Percentiles rank a stretch among this genome's conserved stretches.
phyloP scores from a whole-genome alignment of 2,797 vertebrate genomes.

The Amazona finschi region DNA sequence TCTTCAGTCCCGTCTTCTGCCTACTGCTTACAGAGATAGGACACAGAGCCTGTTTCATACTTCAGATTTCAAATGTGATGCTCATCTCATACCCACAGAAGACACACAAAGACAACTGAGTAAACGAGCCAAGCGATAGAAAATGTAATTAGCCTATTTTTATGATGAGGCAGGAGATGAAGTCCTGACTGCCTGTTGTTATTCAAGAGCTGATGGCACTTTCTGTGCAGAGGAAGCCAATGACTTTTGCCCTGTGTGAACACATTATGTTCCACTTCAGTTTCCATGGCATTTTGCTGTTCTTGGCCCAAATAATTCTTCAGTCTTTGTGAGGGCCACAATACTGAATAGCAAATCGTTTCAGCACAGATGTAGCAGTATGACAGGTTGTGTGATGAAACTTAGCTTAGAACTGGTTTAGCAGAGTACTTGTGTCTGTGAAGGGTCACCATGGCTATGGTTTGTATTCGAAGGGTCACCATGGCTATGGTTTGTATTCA shows the following conservation, averaged over 20 bases:
- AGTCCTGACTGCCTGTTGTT: background rate
- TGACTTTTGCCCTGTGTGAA: slow-evolving; percentile 1
- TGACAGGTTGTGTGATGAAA: background rate
- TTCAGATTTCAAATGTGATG: background rate
- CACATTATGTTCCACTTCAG: background rate
- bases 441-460: background rate
- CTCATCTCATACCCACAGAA: background rate
- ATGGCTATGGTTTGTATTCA: background rate
- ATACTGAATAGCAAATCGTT: background rate
- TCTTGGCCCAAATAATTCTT: slow-evolving; percentile 22
- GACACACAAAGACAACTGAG: background rate
- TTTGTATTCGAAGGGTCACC: background rate
- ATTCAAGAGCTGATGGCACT: background rate
- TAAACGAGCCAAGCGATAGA: background rate
- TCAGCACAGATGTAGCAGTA: fast-evolving
- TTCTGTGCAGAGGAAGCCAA: background rate
- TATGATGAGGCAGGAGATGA: background rate
- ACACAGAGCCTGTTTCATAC: background rate
- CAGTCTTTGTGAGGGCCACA: background rate
- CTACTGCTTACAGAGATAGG: background rate
- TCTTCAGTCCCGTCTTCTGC: background rate
- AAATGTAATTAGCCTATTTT: slow-evolving; percentile 4
- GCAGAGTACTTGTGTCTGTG: background rate
- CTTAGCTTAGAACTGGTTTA: background rate
- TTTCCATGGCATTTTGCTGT: slow-evolving; percentile 16